Evolutionary conservation across 2,113 vertebrate genomes (phyloP).

Genomic region (Engraulis encrasicolus): DNA sequence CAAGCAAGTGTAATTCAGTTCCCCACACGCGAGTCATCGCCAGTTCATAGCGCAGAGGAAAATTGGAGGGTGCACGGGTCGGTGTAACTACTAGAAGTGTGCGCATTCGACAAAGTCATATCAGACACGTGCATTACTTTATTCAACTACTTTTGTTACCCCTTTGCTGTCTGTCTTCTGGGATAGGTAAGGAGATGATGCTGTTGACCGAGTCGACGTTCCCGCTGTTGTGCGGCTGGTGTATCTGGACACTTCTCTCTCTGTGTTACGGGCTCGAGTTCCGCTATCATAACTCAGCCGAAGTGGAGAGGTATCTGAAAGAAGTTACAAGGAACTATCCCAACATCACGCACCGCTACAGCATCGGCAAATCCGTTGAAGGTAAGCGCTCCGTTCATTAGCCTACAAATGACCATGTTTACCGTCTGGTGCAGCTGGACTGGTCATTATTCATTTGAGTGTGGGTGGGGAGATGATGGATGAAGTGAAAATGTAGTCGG

Average conservation of each 20-base stretch:
- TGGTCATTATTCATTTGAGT: no score
- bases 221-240: slow-evolving; percentile 4
- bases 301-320: slow-evolving; percentile 76
- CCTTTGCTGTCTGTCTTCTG: not conserved
- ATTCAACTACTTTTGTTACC: no score
- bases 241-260: slow-evolving; percentile 46
- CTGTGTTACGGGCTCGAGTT: slow-evolving; percentile 72
- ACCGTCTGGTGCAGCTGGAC: no score
- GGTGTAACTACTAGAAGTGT: no score
- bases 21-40: not conserved
- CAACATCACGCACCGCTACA: slow-evolving; percentile 77
- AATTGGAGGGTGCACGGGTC: no score
- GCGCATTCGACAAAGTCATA: no score
- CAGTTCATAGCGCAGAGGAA: not conserved
- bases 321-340: slow-evolving; percentile 63
- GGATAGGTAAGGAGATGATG: not conserved
- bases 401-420: not conserved
- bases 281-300: slow-evolving; percentile 72
- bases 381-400: slow-evolving; percentile 67
- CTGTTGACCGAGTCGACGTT: slow-evolving; percentile 7
- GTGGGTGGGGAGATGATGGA: no score
- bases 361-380: slow-evolving; percentile 81
- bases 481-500: no score
- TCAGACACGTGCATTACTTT: no score
- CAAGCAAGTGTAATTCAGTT: not conserved